phyloP scores from a whole-genome alignment of 1,140 invertebrate genomes.

The Maconellicoccus hirsutus region DNA sequence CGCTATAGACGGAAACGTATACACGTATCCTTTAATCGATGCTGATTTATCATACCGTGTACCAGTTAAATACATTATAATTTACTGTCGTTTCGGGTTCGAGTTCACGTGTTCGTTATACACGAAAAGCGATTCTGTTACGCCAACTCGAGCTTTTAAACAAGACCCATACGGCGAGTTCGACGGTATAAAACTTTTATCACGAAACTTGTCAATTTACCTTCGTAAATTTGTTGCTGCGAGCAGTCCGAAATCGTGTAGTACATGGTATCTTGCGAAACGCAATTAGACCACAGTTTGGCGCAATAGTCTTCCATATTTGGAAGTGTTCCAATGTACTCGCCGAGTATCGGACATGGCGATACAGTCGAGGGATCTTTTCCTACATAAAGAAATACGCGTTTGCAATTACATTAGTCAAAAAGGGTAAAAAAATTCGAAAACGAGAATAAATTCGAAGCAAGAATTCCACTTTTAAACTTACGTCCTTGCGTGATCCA shows the following conservation, averaged over 20 bases:
- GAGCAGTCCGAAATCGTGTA: slow-evolving; percentile 54
- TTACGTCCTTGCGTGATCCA: slow-evolving; percentile 57
- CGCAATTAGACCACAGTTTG: slow-evolving; percentile 58
- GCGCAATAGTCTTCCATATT: slow-evolving; percentile 51
- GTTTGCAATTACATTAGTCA: not conserved
- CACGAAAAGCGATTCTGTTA: no score
- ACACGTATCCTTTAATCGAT: no score
- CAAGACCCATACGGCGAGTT: no score
- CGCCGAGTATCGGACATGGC: slow-evolving; percentile 54
- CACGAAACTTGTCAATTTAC: slow-evolving; percentile 34
- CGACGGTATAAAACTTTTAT: no score
- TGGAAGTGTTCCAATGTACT: slow-evolving; percentile 53
- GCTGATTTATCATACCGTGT: no score
- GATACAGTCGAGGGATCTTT: slow-evolving; percentile 41
- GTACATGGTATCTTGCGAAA: slow-evolving; percentile 56
- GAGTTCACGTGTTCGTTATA: no score
- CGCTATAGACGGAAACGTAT: no score
- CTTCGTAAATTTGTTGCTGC: slow-evolving; percentile 50
- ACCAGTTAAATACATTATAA: no score
- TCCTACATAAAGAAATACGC: slow-evolving; percentile 34
- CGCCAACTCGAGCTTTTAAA: no score
- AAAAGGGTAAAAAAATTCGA: not conserved
- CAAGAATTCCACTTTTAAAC: slow-evolving; percentile 25
- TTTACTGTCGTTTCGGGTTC: no score
- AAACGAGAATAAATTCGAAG: not conserved